Evolutionary conservation across 2,113 vertebrate species (phyloP).

Genomic region (Xiphophorus hellerii): DNA sequence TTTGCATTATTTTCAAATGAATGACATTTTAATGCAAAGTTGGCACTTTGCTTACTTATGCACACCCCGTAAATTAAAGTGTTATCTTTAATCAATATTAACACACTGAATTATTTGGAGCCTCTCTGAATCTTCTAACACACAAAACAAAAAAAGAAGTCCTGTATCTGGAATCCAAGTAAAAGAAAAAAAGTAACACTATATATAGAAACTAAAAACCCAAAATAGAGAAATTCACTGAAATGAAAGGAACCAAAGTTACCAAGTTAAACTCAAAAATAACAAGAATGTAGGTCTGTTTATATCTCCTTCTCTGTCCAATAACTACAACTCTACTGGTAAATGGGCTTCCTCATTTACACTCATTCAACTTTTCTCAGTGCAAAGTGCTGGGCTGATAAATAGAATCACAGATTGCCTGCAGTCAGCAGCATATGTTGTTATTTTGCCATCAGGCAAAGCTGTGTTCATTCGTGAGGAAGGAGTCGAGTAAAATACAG

Average conservation of each 20-base stretch:
- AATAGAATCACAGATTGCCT: conserved; percentile 47
- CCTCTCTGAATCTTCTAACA: background rate
- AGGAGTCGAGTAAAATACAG: conserved; percentile 5
- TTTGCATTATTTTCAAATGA: too few species aligned
- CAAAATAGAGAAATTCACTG: too few species aligned
- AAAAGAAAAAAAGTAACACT: too few species aligned
- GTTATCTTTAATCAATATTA: background rate
- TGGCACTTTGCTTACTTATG: too few species aligned
- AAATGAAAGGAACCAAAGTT: background rate
- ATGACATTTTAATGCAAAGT: too few species aligned
- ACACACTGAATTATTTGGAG: background rate
- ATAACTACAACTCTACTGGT: background rate
- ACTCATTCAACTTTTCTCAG: background rate
- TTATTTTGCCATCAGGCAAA: conserved; percentile 16
- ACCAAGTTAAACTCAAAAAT: background rate
- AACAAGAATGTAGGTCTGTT: background rate
- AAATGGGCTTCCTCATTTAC: background rate
- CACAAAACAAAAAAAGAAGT: background rate
- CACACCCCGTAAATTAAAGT: too few species aligned
- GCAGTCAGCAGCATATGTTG: conserved; percentile 63
- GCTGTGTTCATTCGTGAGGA: conserved; percentile 34
- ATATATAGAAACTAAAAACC: too few species aligned
- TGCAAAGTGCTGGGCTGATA: conserved; percentile 12
- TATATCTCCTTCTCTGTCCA: background rate
- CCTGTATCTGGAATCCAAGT: too few species aligned